Evolutionary conservation across 92 coral and sea anemone genomes (phyloP).

Genomic region (Epizoanthus scotinus): DNA sequence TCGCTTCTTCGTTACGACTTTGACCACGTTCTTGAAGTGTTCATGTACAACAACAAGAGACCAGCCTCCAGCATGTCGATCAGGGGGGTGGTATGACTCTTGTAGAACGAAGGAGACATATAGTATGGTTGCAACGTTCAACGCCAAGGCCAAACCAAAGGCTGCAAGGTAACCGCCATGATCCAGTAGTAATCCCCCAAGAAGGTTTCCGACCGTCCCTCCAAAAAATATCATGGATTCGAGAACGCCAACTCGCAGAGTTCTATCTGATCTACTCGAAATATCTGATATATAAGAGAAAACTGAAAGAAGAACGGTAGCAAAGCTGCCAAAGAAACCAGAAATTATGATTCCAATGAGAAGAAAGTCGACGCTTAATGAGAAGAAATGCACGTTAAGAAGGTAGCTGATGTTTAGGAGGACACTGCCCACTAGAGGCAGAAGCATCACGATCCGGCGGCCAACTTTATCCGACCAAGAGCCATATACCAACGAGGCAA

Average conservation of each 20-base stretch:
- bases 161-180: slow-evolving; percentile 80
- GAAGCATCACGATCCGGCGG: slow-evolving; percentile 67
- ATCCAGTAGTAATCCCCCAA: slow-evolving; percentile 80
- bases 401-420: slow-evolving; percentile 68
- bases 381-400: slow-evolving; percentile 69
- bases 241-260: slow-evolving; percentile 77
- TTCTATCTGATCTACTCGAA: slow-evolving; percentile 77
- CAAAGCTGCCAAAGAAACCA: slow-evolving; percentile 88
- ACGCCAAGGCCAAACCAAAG: slow-evolving; percentile 67
- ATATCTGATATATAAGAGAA: slow-evolving; percentile 92
- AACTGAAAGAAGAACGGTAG: slow-evolving; percentile 73
- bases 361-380: slow-evolving; percentile 67
- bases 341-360: slow-evolving; percentile 73
- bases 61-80: slow-evolving; percentile 35
- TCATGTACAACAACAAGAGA: slow-evolving; percentile 60
- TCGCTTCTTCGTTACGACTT: slow-evolving; percentile 62
- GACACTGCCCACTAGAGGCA: slow-evolving; percentile 75
- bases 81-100: slow-evolving; percentile 75
- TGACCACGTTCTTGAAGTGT: slow-evolving; percentile 59
- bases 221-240: slow-evolving; percentile 94
- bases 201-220: slow-evolving; percentile 70
- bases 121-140: slow-evolving; percentile 45
- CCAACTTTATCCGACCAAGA: slow-evolving; percentile 98
- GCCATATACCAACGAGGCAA: slow-evolving; percentile 73
- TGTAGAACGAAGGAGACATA: slow-evolving; percentile 64